Evolutionary conservation across 2,888 invertebrate species (phyloP).

Genomic region (Hoplodrina ambigua): DNA sequence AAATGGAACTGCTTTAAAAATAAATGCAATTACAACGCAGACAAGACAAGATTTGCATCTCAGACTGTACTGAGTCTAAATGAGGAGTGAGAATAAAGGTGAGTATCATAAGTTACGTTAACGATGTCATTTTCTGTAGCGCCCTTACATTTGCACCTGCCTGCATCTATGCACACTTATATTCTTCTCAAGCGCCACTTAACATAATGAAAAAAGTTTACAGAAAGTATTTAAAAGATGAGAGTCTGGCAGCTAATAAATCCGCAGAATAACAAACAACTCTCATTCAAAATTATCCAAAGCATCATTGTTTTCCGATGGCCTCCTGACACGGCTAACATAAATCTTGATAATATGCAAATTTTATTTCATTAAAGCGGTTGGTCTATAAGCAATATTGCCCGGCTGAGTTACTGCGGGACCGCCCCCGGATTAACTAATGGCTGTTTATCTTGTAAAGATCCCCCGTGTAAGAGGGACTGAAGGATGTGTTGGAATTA

Average conservation of each 20-base stretch:
- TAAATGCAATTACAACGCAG: slow-evolving; percentile 43
- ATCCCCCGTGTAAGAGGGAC: slow-evolving; percentile 75
- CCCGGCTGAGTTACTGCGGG: slow-evolving; percentile 84
- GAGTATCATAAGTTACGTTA: slow-evolving; percentile 31
- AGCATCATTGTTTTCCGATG: slow-evolving; percentile 86
- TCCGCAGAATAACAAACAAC: slow-evolving; percentile 63
- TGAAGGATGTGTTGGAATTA: slow-evolving; percentile 81
- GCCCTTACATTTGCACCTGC: slow-evolving; percentile 28
- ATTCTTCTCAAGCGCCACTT: slow-evolving; percentile 35
- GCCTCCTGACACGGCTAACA: slow-evolving; percentile 72
- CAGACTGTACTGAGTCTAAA: slow-evolving; percentile 32
- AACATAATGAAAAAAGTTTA: slow-evolving; percentile 57
- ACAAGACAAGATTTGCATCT: slow-evolving; percentile 45
- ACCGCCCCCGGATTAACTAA: slow-evolving; percentile 88
- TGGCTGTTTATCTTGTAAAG: slow-evolving; percentile 89
- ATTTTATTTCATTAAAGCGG: slow-evolving; percentile 90
- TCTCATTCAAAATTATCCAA: slow-evolving; percentile 71
- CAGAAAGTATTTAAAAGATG: slow-evolving; percentile 25
- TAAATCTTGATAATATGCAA: slow-evolving; percentile 90
- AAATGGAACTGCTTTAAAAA: slow-evolving; percentile 40
- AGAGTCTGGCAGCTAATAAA: slow-evolving; percentile 60
- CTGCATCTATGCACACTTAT: slow-evolving; percentile 13
- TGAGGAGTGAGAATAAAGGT: slow-evolving; percentile 27
- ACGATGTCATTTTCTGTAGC: slow-evolving; percentile 38
- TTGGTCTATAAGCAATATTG: slow-evolving; percentile 87